phyloP scores from a whole-genome alignment of 2,888 invertebrate genomes.

The Chymomyza fuscimana region DNA sequence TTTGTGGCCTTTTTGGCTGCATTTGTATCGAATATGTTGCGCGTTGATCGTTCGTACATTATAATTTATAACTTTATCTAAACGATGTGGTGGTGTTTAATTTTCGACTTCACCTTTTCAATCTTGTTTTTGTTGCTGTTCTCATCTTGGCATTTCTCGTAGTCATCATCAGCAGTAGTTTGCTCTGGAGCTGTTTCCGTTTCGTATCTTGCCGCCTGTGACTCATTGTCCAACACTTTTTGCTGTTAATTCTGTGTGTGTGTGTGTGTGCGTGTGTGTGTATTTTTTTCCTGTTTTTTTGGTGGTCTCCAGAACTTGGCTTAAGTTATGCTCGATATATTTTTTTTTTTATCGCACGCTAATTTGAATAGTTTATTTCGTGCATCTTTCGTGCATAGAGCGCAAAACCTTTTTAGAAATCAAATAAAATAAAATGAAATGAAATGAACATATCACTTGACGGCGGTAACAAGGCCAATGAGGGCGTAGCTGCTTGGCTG shows the following conservation, averaged over 20 bases:
- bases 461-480: slow-evolving; percentile 55
- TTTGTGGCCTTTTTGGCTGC: slow-evolving; percentile 25
- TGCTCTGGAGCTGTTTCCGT: slow-evolving; percentile 54
- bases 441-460: slow-evolving; percentile 61
- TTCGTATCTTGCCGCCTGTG: slow-evolving; percentile 44
- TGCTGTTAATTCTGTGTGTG: slow-evolving; percentile 16
- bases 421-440: neutral
- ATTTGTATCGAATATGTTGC: slow-evolving; percentile 38
- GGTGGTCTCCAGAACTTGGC: slow-evolving; percentile 10
- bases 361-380: slow-evolving; percentile 56
- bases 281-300: slow-evolving; percentile 19
- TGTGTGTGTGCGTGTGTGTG: neutral
- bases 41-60: slow-evolving; percentile 65
- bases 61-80: slow-evolving; percentile 78
- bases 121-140: slow-evolving; percentile 45
- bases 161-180: slow-evolving; percentile 21
- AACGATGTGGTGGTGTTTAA: slow-evolving; percentile 78
- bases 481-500: slow-evolving; percentile 60
- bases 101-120: slow-evolving; percentile 75
- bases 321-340: neutral
- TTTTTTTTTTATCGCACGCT: slow-evolving; percentile 52
- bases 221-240: slow-evolving; percentile 56
- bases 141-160: slow-evolving; percentile 13
- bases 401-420: slow-evolving; percentile 1
- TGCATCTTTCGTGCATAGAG: neutral